Base-by-base conservation (phyloP, 2,888 invertebrate species). In the Epistrophella euchroma region DNA sequence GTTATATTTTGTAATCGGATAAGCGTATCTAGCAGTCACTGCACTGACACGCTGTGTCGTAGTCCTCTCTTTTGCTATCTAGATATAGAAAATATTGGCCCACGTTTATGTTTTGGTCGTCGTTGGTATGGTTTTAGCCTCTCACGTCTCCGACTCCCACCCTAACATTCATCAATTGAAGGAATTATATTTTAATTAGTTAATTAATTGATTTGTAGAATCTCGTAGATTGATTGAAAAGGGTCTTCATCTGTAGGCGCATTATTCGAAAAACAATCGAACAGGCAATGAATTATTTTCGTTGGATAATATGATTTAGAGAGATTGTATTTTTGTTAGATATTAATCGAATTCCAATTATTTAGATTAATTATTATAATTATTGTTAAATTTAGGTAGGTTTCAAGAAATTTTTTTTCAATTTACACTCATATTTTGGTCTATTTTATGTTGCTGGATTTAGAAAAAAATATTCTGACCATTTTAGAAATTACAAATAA, bases 151-250 rank as follows among this genome's bases (percentile, higher is more conserved):
- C n/a, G 7, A 3, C 15, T 1, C 15, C 13, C 45, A 22, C 32
- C 32, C 13, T n/a, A n/a, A 62, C 25, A 13, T 43, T 45, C 28
- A 17, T n/a, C 11, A 66, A 35, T n/a, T 7, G 15, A 17, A 15
- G 47, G 66, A 66, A 47, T 66, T 66, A 66, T 66, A 47, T 66
- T 66, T 66, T 66, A 66, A 66, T 66, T 47, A 47, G 19, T 35
- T 66, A 66, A 66, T 66, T 66, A 66, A 66, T 47, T 66, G 47
- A 66, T 66, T 66, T 66, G 66, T 66, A 47, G 47, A 35, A 66
- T 17, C 28, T 60, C n/a, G 37, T 22, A 17, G 45, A 45, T 64
- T 28, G 28, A 66, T 17, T 66, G 19, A 15, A 47, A 35, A 47
- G 66, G 47, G 32, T 66, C 19, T 35, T 43, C 11, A 11, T 43